A percentile compares a stretch with the other conserved stretches of the same genome.
Conservation (phyloP, 2,888 invertebrate genomes). For the Limnephilus rhombicus region DNA sequence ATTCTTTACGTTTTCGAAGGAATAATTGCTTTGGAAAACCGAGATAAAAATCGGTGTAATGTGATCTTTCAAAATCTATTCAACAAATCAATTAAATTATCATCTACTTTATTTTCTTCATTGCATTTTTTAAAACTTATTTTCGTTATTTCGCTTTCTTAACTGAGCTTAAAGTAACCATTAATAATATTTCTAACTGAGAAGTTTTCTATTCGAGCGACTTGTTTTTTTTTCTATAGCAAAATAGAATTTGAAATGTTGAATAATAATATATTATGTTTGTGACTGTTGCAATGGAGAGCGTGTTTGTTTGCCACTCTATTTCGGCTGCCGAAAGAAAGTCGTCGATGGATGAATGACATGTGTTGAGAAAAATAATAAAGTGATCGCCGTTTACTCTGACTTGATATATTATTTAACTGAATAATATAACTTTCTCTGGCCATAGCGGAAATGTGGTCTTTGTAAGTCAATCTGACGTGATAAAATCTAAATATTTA, state of each 20-base stretch:
- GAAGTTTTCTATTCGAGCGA: background rate
- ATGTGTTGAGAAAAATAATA: constrained; percentile 32
- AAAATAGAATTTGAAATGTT: background rate
- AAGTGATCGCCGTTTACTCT: constrained; percentile 15
- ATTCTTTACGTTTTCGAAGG: no score
- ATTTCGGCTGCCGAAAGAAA: constrained; percentile 31
- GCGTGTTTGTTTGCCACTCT: background rate
- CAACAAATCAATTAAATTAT: no score
- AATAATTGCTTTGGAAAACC: no score
- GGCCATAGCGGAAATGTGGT: background rate
- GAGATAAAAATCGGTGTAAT: no score
- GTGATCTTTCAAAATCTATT: no score
- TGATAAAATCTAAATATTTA: background rate
- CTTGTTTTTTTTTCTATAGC: background rate
- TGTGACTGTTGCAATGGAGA: background rate
- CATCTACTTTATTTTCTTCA: no score
- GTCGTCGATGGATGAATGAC: constrained; percentile 38
- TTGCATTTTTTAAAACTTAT: no score
- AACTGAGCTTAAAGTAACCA: background rate
- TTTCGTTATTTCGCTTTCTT: background rate
- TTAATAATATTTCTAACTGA: background rate
- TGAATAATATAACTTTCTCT: background rate
- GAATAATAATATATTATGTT: background rate
- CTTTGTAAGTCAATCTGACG: background rate
- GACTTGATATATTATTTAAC: constrained; percentile 15